Evolutionary conservation across 37 sponge, comb jelly and placozoan species (phyloP), one percentile per base, ranked within the genome.

Genomic region (Aplysina aerophoba): DNA sequence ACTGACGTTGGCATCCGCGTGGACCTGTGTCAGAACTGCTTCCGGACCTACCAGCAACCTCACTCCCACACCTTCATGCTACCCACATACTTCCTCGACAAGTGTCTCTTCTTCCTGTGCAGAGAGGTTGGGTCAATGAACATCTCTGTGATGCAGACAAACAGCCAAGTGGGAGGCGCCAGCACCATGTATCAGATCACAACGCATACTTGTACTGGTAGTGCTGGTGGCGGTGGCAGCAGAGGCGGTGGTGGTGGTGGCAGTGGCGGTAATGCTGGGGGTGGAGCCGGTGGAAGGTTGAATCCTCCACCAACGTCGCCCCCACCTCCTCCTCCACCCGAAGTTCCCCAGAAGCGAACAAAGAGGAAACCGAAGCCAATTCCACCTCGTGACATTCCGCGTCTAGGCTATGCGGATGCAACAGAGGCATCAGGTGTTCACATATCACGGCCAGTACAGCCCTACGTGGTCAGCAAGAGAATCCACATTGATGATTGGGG

Each of bases 1-100:
- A 71, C 73, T 13, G 73, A 71, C 73, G 11, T 71, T 12, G 73
- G 73, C 5, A 8, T 71, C 6, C 33, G 73, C 6, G 15, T 71
- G 73, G 73, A 71, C 6, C 73, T 71, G 31, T 71, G 73, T 37
- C 20, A 71, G 73, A 27, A 37, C 3, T 71, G 73, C 15, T 71
- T 30, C 36, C 73, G 73, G 1, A 28, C 73, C 5, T 37, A 71
- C 73, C 31, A 33, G 20, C 73, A 30, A 28, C 73, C 73, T 33
- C 33, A 71, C 34, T 33, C n/a, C 2, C 73, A 71, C 36, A 71
- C 73, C 4, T 71, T 71, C 37, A 71, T 71, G 31, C 36, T 71
- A 21, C 73, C 73, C 20, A 33, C 73, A 37, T 71, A 34, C 36
- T 71, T 71, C 36, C 33, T 35, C 20, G 73, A 71, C 36, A 28